Percentiles rank a stretch among this genome's conserved stretches.
phyloP scores from a whole-genome alignment of 2,113 vertebrate species.

The Sorex araneus region DNA sequence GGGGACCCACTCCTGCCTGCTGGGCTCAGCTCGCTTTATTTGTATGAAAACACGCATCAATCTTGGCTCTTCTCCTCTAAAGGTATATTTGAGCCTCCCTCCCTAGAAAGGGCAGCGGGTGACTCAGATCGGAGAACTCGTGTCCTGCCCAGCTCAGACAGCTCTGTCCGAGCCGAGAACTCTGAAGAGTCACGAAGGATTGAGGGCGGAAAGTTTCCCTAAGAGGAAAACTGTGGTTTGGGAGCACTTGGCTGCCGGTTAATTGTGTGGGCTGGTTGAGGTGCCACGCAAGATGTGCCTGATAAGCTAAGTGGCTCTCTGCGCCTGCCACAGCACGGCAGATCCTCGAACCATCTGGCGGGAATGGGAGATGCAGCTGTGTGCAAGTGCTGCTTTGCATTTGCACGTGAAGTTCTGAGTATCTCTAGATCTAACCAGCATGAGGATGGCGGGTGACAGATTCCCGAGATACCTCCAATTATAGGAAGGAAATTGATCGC shows the following conservation, averaged over 20 bases:
- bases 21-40: slow-evolving; percentile 71
- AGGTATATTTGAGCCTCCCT: slow-evolving; percentile 71
- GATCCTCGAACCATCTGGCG: not conserved
- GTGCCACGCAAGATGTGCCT: not conserved
- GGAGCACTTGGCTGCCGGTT: not conserved
- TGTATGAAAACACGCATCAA: slow-evolving; percentile 74
- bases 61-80: slow-evolving; percentile 69
- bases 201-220: slow-evolving; percentile 26
- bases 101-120: slow-evolving; percentile 75
- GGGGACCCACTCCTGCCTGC: slow-evolving; percentile 71
- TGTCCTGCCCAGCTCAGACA: slow-evolving; percentile 59
- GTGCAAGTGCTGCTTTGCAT: not conserved
- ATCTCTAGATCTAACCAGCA: not conserved
- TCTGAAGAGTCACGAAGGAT: not conserved
- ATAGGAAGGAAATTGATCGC: not conserved
- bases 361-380: not conserved
- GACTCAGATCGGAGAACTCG: slow-evolving; percentile 74
- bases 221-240: slow-evolving; percentile 14
- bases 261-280: not conserved
- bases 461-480: slow-evolving; percentile 37
- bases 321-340: not conserved
- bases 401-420: not conserved
- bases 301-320: not conserved
- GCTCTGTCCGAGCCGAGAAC: slow-evolving; percentile 31
- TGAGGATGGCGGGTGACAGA: not conserved